Evolutionary conservation across 2,888 invertebrate genomes (phyloP), one percentile per base, ranked within the genome.

Genomic region (Amphipoea lucens): DNA sequence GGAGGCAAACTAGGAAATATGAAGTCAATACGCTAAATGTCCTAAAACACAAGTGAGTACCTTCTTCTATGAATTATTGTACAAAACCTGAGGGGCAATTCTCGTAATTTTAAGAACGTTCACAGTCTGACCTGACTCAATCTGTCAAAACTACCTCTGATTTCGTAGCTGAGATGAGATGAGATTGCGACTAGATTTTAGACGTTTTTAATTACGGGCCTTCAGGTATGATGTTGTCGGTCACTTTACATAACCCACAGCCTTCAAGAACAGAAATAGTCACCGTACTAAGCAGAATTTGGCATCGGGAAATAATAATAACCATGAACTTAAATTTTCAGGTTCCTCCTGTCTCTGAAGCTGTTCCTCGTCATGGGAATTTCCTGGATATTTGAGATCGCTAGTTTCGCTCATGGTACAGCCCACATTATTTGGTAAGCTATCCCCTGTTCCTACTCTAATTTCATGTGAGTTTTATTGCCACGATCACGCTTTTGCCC

Each of bases 381-480:
- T 70, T 97, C 97, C 0, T 98, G 98, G 98, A 97, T 98, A 84
- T 98, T 98, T 88, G 98, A 98, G 94, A 97, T 98, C 23, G 94
- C 95, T 45, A 97, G 97, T 87, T 97, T 97, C 78, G 96, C 97
- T 45, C 96, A 97, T 76, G 97, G 96, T 69, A 89, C 94, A 82
- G 89, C 91, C 14, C 96, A 95, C 76, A 93, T 96, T 66, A 91
- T 97, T 83, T 97, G 96, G 96, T 97, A 93, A 94, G 92, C 6
- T 23, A 5, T 36, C 14, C 12, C 12, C 4, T 51, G 5, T 40
- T 17, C 14, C 6, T 20, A 65, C 36, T 65, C 14, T 42, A 68
- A 42, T 9, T 45, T 75, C 9, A 23, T 54, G 29, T n/a, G 6
- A 48, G 9, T n/a, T 36, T 48, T 36, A 14, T 9, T n/a, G 6